A percentile compares a stretch with the other conserved stretches of the same genome.
phyloP scores from a whole-genome alignment of 2,888 invertebrate genomes.

The Ichneumoninae sp. region DNA sequence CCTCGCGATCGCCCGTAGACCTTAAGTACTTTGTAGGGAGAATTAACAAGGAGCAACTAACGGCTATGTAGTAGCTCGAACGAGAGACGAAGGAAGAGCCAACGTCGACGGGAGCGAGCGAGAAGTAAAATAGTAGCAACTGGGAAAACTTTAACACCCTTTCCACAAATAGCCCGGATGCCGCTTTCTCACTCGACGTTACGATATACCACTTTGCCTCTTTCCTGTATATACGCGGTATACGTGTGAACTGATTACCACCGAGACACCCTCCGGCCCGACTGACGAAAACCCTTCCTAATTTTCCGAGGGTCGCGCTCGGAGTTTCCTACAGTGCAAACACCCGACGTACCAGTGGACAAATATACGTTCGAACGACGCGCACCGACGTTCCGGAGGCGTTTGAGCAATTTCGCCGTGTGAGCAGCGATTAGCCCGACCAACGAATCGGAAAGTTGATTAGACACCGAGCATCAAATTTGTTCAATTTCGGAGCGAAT shows the following conservation, averaged over 20 bases:
- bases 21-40: conserved; percentile 69
- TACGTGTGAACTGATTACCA: conserved; percentile 43
- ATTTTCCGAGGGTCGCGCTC: conserved; percentile 12
- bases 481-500: not conserved
- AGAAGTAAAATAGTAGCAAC: conserved; percentile 50
- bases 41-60: conserved; percentile 69
- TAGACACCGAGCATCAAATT: not conserved
- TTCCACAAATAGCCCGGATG: conserved; percentile 51
- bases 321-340: conserved; percentile 37
- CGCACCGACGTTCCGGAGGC: conserved; percentile 2
- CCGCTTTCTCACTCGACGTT: conserved; percentile 27
- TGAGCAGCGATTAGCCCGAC: conserved; percentile 19
- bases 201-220: conserved; percentile 36
- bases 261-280: conserved; percentile 14
- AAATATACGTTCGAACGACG: conserved; percentile 45
- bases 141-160: conserved; percentile 55
- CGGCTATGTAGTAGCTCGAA: conserved; percentile 37
- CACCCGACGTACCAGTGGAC: conserved; percentile 20
- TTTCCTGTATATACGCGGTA: not conserved
- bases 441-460: not conserved
- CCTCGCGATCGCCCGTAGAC: conserved; percentile 59
- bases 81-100: conserved; percentile 35
- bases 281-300: conserved; percentile 43
- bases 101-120: conserved; percentile 19
- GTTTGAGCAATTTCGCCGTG: conserved; percentile 36